Evolutionary conservation across 1,140 invertebrate species (phyloP).

Genomic region (Babylonia areolata): DNA sequence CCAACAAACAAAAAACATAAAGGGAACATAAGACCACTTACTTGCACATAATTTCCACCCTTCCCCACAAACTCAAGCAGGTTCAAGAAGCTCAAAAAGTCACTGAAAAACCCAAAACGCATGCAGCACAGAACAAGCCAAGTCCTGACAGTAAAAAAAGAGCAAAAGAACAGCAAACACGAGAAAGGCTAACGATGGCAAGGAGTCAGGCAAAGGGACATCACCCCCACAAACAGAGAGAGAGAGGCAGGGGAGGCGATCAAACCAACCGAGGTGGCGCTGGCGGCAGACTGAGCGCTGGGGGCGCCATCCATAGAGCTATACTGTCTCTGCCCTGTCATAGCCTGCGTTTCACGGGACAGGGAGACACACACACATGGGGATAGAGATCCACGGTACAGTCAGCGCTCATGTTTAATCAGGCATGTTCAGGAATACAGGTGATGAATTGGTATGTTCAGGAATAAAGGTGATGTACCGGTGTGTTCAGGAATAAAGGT

Average conservation of each 20-base stretch:
- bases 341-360: constrained; percentile 45
- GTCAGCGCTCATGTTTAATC: too few relatives aligned
- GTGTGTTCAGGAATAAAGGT: too few relatives aligned
- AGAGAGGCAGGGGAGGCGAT: background rate
- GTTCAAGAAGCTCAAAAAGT: too few relatives aligned
- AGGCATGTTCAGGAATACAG: too few relatives aligned
- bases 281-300: constrained; percentile 36
- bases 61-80: too few relatives aligned
- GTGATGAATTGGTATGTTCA: too few relatives aligned
- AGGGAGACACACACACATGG: constrained; percentile 17
- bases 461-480: too few relatives aligned
- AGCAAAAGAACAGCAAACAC: background rate
- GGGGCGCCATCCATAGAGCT: constrained; percentile 56
- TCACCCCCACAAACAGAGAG: too few relatives aligned
- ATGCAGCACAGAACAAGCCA: background rate
- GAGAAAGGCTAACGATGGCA: background rate
- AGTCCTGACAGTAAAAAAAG: constrained; percentile 8
- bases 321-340: constrained; percentile 62
- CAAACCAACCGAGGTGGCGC: constrained; percentile 39
- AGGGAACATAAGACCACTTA: too few relatives aligned
- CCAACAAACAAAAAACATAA: too few relatives aligned
- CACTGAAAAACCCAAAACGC: too few relatives aligned
- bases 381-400: background rate
- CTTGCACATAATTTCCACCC: too few relatives aligned
- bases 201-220: background rate